Evolutionary conservation across 2,888 invertebrate species (phyloP).

Genomic region (Phytoseiulus persimilis): DNA sequence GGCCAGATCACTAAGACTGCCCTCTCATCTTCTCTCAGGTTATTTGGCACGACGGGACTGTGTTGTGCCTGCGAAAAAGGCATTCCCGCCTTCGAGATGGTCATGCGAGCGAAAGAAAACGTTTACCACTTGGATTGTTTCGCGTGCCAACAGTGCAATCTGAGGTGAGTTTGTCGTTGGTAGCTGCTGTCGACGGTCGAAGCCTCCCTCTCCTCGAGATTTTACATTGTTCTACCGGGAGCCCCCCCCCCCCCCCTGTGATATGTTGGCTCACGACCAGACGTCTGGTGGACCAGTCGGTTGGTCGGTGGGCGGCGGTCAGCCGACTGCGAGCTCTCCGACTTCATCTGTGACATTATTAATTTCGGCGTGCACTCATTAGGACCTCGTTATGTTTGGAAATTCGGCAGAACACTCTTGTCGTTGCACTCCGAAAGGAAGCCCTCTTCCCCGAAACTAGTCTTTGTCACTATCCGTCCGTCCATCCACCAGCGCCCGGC

Average conservation of each 20-base stretch:
- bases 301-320: not conserved
- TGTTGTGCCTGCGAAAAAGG: slow-evolving; percentile 52
- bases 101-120: slow-evolving; percentile 52
- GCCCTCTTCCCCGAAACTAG: not conserved
- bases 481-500: not conserved
- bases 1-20: no score
- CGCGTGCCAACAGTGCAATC: slow-evolving; percentile 53
- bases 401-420: not conserved
- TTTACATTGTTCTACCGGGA: no score
- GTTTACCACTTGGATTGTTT: slow-evolving; percentile 54
- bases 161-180: slow-evolving; percentile 50
- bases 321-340: not conserved
- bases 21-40: not conserved
- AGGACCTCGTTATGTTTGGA: not conserved
- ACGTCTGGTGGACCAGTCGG: not conserved
- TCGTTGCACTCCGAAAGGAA: not conserved
- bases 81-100: slow-evolving; percentile 53
- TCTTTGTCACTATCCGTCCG: not conserved
- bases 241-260: no score
- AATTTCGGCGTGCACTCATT: not conserved
- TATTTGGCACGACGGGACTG: slow-evolving; percentile 52
- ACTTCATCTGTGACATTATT: not conserved
- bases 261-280: not conserved
- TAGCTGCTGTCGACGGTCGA: no score
- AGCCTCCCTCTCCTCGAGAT: no score